Evolutionary conservation across 2,797 vertebrate species (phyloP), one percentile per base, ranked within the genome.

Genomic region (Percopsis omiscomaycus): DNA sequence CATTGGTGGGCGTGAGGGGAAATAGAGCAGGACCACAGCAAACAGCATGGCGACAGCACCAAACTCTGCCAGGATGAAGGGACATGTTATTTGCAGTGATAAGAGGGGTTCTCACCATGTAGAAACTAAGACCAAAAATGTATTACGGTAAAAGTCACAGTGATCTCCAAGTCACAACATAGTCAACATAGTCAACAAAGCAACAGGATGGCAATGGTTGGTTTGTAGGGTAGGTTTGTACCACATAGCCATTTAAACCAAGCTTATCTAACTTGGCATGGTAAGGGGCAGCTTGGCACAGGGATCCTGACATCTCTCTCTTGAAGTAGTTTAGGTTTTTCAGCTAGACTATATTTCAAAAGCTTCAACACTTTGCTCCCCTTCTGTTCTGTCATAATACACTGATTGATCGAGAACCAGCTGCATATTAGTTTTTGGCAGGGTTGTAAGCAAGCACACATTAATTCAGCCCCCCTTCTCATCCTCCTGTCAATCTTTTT

Each of bases 1-100:
- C 55, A 95, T 80, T 0, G 98, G 97, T 14, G 98, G 98, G 1
- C 95, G 94, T 0, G 97, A 93, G 5, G 98, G 98, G 86, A 98
- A 98, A 75, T 97, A 98, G 53, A 94, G 88, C 65, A 98, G 73
- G 0, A 96, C 90, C 0, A 93, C 93, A 0, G 84, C 87, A 79
- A 97, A 98, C 42, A 98, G 92, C 83, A 94, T 78, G 5, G 90
- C 93, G 28, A 96, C 93, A 64, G 89, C 89, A 66, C 90, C 93
- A 85, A 96, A 91, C 87, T 98, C 98, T 99, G 88, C 22, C 22
- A 22, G 22, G 22, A 22, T 22, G 22, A 22, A 22, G 22, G 22
- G 22, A 22, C 22, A 22, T 1, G 22, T 22, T 22, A 22, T 22
- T 22, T 22, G 22, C 22, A 22, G 22, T 22, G 22, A 22, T 22